phyloP scores from a whole-genome alignment of 2,113 vertebrate species.

The Hipposideros armiger region DNA sequence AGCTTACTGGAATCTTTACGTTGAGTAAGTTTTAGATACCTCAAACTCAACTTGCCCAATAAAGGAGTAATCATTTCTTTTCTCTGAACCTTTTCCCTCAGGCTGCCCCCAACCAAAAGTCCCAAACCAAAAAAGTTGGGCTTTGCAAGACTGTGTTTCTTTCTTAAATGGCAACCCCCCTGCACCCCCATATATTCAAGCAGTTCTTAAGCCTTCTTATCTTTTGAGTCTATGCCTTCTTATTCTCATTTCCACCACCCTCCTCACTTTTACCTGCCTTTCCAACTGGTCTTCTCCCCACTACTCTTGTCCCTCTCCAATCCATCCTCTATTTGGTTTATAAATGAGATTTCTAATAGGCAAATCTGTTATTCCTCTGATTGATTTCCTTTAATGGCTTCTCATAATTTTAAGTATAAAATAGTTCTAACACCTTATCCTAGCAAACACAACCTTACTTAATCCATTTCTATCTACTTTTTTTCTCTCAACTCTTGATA shows the following conservation, averaged over 20 bases:
- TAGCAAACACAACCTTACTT: neutral
- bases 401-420: constrained; percentile 32
- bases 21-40: neutral
- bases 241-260: neutral
- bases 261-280: neutral
- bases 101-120: neutral
- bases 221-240: neutral
- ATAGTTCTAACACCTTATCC: neutral
- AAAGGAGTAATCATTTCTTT: constrained; percentile 14
- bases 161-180: constrained; percentile 4
- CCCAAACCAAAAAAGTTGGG: neutral
- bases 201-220: neutral
- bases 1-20: neutral
- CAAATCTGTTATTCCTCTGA: neutral
- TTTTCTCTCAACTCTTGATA: neutral
- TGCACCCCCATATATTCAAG: neutral
- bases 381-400: neutral
- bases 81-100: neutral
- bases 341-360: neutral
- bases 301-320: neutral
- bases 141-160: constrained; percentile 20
- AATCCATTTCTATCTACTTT: neutral
- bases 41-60: neutral
- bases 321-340: neutral
- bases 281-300: neutral